Evolutionary conservation across 35 echinoderm and acorn worm genomes (phyloP), one percentile per base, ranked within the genome.

Genomic region (Patiria miniata): DNA sequence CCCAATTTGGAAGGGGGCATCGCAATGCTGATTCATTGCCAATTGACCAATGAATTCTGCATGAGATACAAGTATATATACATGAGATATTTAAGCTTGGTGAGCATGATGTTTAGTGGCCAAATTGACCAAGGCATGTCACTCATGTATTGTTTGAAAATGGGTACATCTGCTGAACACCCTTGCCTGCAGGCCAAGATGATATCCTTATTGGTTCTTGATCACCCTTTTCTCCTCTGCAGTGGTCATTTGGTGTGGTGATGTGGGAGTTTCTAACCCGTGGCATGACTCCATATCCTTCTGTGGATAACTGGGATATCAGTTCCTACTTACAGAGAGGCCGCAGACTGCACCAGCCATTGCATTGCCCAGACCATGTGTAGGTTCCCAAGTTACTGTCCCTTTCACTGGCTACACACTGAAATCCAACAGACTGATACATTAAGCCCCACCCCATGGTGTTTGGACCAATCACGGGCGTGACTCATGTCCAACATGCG

Each of bases 251-350:
- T 89, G 96, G 96, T 83, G 90, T 99, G 17, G 92, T 94, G 5
- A 91, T 99, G 93, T 99, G 96, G 96, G 96, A 99, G 86, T 56
- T 99, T 36, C 47, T 99, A 15, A 99, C 96, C 39, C 81, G 96
- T 79, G 96, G 96, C 9, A 86, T 94, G 59, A 94, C 82, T 12
- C 96, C 96, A 7, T 99, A 99, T 51, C 80, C 92, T 10, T 23
- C 85, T 21, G 86, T 99, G 3, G 92, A 99, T 54, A 99, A 99
- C 87, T 88, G 86, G 77, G 96, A 99, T 37, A 79, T 99, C 42
- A 65, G 81, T 73, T 59, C 56, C 68, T 95, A 39, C 76, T 86
- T 99, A 15, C 93, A 94, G 52, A 79, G 86, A 83, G 96, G 96
- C 51, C 56, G 93, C 17, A 89, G 96, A 52, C 87, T 99, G 17